Percentiles rank a stretch among this genome's conserved stretches.
Evolutionary conservation across 2,888 invertebrate genomes (phyloP).

Genomic region (Mythimna loreyi): DNA sequence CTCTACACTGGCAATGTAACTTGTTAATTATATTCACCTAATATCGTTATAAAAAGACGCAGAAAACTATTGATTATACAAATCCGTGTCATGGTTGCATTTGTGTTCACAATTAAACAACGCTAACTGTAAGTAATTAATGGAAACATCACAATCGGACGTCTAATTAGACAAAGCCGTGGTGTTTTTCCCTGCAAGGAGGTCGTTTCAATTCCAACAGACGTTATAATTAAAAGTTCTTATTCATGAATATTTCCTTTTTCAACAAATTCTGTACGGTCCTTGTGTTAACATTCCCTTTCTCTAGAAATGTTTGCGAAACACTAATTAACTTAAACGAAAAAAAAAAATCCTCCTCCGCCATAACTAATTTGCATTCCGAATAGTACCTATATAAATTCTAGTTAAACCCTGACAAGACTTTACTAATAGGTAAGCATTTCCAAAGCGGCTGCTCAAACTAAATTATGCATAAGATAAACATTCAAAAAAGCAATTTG

Average conservation of each 20-base stretch:
- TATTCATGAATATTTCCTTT: constrained; percentile 48
- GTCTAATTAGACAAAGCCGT: constrained; percentile 51
- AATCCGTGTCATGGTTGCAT: constrained; percentile 59
- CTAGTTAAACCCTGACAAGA: constrained; percentile 6
- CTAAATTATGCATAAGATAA: constrained; percentile 31
- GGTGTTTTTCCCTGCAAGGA: constrained; percentile 45
- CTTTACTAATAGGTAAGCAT: background rate
- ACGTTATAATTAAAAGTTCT: constrained; percentile 50
- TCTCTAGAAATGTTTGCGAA: constrained; percentile 32
- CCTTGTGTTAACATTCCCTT: constrained; percentile 38
- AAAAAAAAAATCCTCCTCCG: constrained; percentile 23
- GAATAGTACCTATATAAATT: constrained; percentile 12
- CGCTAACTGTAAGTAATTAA: constrained; percentile 53
- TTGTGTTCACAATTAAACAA: constrained; percentile 48
- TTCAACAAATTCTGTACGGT: constrained; percentile 45
- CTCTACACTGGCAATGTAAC: background rate
- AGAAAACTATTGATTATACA: constrained; percentile 35
- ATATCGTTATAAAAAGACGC: constrained; percentile 9
- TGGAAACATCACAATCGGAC: constrained; percentile 49
- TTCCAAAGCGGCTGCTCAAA: constrained; percentile 18
- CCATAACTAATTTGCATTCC: constrained; percentile 33
- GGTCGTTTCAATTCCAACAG: constrained; percentile 41
- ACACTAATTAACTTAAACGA: constrained; percentile 31
- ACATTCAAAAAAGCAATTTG: constrained; percentile 23
- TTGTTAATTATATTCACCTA: constrained; percentile 3